A percentile compares a stretch with the other conserved stretches of the same genome.
Conservation (phyloP, 2,113 vertebrate species). For the Rhynchopsitta pachyrhyncha region DNA sequence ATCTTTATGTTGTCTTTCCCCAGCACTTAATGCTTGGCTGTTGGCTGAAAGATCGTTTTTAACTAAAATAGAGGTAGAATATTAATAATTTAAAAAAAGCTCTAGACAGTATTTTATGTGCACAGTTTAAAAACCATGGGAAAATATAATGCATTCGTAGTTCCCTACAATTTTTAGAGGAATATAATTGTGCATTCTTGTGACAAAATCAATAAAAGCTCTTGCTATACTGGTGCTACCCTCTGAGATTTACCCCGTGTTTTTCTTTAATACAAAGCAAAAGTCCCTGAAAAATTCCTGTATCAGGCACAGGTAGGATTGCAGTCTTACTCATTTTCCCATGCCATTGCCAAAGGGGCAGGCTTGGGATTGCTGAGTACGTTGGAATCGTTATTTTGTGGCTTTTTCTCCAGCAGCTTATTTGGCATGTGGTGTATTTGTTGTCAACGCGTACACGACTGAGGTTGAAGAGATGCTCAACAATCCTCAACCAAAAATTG, state of each 20-base stretch:
- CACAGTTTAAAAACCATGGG: background rate
- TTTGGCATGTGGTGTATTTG: background rate
- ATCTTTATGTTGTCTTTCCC: background rate
- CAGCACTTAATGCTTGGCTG: background rate
- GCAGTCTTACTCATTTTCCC: background rate
- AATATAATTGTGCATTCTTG: background rate
- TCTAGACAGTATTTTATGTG: background rate
- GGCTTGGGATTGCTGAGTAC: background rate
- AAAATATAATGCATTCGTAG: background rate
- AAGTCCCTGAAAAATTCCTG: background rate
- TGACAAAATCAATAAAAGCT: background rate
- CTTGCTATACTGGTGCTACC: background rate
- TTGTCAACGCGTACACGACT: rapidly evolving
- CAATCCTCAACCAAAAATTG: background rate
- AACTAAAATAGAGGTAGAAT: background rate
- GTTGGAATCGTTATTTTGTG: background rate
- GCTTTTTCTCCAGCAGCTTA: background rate
- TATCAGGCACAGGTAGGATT: background rate
- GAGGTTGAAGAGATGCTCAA: background rate
- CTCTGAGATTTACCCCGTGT: background rate
- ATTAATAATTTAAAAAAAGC: background rate
- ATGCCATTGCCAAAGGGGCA: background rate
- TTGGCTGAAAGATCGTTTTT: background rate
- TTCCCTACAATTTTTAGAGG: background rate
- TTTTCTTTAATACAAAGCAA: background rate